Evolutionary conservation across 2,888 invertebrate species (phyloP).

Genomic region (Pristionchus arcanus): DNA sequence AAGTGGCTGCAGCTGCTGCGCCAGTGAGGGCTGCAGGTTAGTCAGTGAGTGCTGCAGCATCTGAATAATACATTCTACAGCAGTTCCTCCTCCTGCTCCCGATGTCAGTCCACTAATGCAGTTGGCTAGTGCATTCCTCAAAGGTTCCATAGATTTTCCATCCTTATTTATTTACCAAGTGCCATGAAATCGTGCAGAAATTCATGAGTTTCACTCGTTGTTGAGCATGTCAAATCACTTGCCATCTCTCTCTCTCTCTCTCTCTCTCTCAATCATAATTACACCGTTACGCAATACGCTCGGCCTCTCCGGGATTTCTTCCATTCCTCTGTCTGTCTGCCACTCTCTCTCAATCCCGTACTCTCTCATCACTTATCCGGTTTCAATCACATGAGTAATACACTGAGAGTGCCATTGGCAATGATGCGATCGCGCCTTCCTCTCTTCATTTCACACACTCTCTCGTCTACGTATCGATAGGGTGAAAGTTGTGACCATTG

Average conservation of each 20-base stretch:
- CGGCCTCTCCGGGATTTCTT: slow-evolving; percentile 32
- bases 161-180: not conserved
- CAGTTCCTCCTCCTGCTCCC: not conserved
- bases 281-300: slow-evolving; percentile 8
- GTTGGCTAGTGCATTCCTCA: slow-evolving; percentile 55
- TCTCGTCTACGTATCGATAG: slow-evolving; percentile 47
- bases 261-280: slow-evolving; percentile 13
- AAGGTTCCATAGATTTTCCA: not conserved
- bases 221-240: not conserved
- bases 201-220: not conserved
- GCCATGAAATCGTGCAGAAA: not conserved
- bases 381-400: slow-evolving; percentile 49
- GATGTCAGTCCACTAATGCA: slow-evolving; percentile 50
- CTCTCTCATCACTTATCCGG: slow-evolving; percentile 34
- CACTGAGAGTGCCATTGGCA: slow-evolving; percentile 40
- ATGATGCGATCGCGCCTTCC: not conserved
- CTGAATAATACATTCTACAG: not conserved
- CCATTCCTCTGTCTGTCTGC: not conserved
- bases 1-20: slow-evolving; percentile 6
- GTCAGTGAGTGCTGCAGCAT: not conserved
- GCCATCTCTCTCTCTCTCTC: not conserved
- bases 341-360: slow-evolving; percentile 21
- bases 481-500: slow-evolving; percentile 29
- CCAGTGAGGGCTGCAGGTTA: slow-evolving; percentile 25
- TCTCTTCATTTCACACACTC: slow-evolving; percentile 37